Evolutionary conservation across 2,113 vertebrate genomes (phyloP), one percentile per base, ranked within the genome.

Genomic region (Dicentrarchus labrax): DNA sequence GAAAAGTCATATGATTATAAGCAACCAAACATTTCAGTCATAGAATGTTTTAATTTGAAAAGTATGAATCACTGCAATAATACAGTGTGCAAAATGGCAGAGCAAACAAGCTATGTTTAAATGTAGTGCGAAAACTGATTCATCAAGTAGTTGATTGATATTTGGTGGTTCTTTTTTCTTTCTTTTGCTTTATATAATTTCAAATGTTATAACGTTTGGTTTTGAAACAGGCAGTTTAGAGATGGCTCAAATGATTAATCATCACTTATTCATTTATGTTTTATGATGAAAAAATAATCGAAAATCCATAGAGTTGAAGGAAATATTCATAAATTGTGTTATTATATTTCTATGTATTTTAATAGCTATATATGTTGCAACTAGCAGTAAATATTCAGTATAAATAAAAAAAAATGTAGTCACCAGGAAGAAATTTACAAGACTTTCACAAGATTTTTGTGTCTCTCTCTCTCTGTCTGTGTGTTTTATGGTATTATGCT

Each of bases 401-500:
- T 59, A 48, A 67, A 48, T 19, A 5, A 30, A 41, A 51, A 51
- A 39, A 5, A 62, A 51, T 19, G 4, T 65, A 3, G 9, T 69
- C 38, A 53, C 38, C 22, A 24, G 54, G 47, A 61, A 13, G 38
- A 36, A 16, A 16, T 54, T 45, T 72, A n/a, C 11, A 54, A 61
- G 57, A 59, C 38, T 36, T 78, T 72, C n/a, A 72, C 59, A 36
- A 64, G 57, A 51, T 74, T 59, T 39, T 59, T 38, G n/a, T 62
- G 8, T 66, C 2, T 8, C 19, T 76, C 15, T 75, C 7, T 4
- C 24, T 54, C 50, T 47, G 12, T 16, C 21, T 66, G 73, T 75
- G 22, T 75, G 71, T 84, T 80, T 61, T 41, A 65, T 72, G 36
- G 50, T 13, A 16, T 54, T 81, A 67, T 4, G 56, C 67, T 47